Evolutionary conservation across 2,888 invertebrate genomes (phyloP), one percentile per base, ranked within the genome.

Genomic region (Pristionchus entomophagus): DNA sequence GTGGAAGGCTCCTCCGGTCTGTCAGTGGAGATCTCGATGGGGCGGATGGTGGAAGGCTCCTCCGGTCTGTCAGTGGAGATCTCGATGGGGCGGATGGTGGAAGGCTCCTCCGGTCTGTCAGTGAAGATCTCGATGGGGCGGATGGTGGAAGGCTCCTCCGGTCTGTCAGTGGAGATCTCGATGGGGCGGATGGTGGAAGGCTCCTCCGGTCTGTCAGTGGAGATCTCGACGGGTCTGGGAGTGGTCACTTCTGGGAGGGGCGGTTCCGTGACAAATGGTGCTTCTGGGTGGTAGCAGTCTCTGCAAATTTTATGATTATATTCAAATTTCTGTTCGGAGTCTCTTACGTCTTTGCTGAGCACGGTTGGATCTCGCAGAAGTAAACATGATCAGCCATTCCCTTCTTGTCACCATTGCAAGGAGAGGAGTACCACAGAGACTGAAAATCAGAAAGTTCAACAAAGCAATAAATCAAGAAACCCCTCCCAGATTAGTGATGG

Each of bases 341-440:
- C n/a, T n/a, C 69, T 69, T n/a, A 69, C 69, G 69, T 22, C 19
- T 38, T 69, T 12, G 69, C 69, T 8, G 78, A 78, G 78, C 78
- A 78, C 1, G 78, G 78, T 14, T 49, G n/a, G 26, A 49, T 29
- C 49, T 78, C 78, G 78, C 78, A 78, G 78, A 78, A 78, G 49
- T 49, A 78, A 17, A 78, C 29, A 26, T 78, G 78, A 51, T 78
- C 78, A 6, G 49, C 32, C 6, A 78, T 14, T 19, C 78, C 78
- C 38, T 26, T 49, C 49, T 45, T 51, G n/a, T 78, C 78, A 6
- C 78, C 78, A n/a, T 45, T 51, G 78, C 78, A 78, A 19, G 78
- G 49, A 0, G 78, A n/a, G 0, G 49, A 49, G 49, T 78, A 78
- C 78, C 78, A 78, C 26, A 26, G 78, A 3, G 49, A 45, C 78